Evolutionary conservation across 1,140 invertebrate genomes (phyloP), one percentile per base, ranked within the genome.

Genomic region (Drosophila pseudoobscura): DNA sequence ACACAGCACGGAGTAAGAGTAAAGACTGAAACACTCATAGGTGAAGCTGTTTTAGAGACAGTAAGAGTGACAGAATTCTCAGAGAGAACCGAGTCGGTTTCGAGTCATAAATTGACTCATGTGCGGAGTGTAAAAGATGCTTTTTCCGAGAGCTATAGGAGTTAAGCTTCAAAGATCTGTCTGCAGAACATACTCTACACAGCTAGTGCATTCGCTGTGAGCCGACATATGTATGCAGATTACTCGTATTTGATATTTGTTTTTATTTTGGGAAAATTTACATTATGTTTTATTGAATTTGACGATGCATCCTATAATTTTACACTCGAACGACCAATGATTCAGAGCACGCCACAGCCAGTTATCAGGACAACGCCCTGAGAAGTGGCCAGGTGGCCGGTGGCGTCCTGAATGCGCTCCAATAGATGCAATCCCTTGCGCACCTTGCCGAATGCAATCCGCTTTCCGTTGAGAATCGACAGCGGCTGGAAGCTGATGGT

Each of bases 401-500:
- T 58, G 35, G 75, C 78, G 2, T 77, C 68, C 8, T 89, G 76
- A 7, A 90, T 80, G 5, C 47, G 51, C 11, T 70, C 65, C 50
- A 90, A 54, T 6, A 90, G 49, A 50, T 71, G 71, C 17, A 88
- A 41, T 1, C 88, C 88, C 56, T 75, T 88, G 24, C 83, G 75
- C 0, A 84, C 76, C 61, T 89, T 83, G 24, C 79, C 88, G 24
- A 90, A 90, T 5, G 88, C 82, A 9, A 90, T 62, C 1, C 88
- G 63, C 47, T 87, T 71, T 8, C 88, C 88, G 65, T 90, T 90
- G 0, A 90, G 26, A 13, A 75, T 80, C 4, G 78, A 71, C 13
- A 90, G 22, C 6, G 88, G 88, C 49, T 90, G 88, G 46, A 90
- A 88, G 50, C 88, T 90, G 24, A 90, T 71, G 45, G 79, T 75